These are phyloP conservation scores for Lutjanus campechanus DNA, from an alignment of 2,797 vertebrate genomes.

Conservation along the genomic window DNA sequence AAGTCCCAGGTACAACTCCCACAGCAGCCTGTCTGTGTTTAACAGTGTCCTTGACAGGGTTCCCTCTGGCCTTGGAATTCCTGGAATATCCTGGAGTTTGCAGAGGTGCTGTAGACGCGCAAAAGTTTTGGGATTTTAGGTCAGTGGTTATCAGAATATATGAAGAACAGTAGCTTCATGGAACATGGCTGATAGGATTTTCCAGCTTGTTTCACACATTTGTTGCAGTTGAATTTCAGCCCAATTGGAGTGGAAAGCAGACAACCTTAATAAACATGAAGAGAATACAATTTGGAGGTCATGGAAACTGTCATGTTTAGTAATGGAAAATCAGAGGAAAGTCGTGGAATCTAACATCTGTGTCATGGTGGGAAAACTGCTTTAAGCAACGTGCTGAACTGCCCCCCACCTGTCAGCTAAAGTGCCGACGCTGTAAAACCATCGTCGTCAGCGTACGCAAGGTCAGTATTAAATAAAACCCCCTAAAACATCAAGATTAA, in stretches of 20 bases:
- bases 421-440: neutral
- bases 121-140: conserved; percentile 25
- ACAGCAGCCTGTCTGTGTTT: conserved; percentile 19
- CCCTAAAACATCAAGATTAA: too few species aligned
- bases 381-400: conserved; percentile 1
- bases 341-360: conserved; percentile 51
- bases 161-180: neutral
- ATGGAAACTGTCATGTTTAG: neutral
- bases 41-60: conserved; percentile 23
- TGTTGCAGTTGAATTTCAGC: conserved; percentile 22
- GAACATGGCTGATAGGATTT: conserved; percentile 18
- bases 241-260: conserved; percentile 13
- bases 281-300: conserved; percentile 2
- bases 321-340: conserved; percentile 40
- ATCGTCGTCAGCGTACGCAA: neutral
- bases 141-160: neutral
- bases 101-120: neutral
- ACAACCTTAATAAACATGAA: conserved; percentile 29
- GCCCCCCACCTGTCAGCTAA: conserved; percentile 10
- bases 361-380: conserved; percentile 27
- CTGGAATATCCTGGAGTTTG: conserved; percentile 27
- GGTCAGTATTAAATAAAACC: neutral
- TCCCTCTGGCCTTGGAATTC: conserved; percentile 30
- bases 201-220: conserved; percentile 44
- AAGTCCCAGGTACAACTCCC: neutral